Conservation (phyloP, 2,113 vertebrate genomes). For the Anarhynchus alexandrinus region DNA sequence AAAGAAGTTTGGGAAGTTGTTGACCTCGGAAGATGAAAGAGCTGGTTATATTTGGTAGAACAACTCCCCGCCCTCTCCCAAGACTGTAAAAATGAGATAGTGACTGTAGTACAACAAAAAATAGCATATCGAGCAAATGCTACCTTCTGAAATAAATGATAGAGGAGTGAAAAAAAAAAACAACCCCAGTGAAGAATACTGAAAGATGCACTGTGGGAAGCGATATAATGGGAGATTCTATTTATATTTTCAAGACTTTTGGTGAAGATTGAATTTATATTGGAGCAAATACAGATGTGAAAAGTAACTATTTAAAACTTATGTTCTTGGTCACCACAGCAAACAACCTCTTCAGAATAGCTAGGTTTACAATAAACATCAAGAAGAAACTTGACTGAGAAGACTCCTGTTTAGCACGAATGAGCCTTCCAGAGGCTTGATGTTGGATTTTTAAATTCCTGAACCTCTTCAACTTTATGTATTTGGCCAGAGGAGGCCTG, state of each 20-base stretch:
- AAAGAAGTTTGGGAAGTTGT: constrained; percentile 53
- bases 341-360: not conserved
- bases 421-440: not conserved
- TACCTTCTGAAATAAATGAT: not conserved
- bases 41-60: constrained; percentile 41
- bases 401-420: not conserved
- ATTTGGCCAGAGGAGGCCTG: not conserved
- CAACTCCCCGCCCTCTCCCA: constrained; percentile 27
- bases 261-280: not conserved
- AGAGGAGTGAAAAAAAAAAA: not conserved
- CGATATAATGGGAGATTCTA: not conserved
- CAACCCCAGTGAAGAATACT: not conserved
- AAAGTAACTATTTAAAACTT: not conserved
- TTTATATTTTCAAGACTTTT: not conserved
- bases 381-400: not conserved
- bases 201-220: not conserved
- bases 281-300: not conserved
- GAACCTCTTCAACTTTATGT: not conserved
- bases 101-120: constrained; percentile 15
- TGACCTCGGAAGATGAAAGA: constrained; percentile 56
- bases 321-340: not conserved
- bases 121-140: not conserved
- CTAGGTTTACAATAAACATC: not conserved
- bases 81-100: constrained; percentile 52
- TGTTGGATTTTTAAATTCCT: not conserved